Conservation (phyloP, 1,140 invertebrate genomes). For the Dinothrombium tinctorium region DNA sequence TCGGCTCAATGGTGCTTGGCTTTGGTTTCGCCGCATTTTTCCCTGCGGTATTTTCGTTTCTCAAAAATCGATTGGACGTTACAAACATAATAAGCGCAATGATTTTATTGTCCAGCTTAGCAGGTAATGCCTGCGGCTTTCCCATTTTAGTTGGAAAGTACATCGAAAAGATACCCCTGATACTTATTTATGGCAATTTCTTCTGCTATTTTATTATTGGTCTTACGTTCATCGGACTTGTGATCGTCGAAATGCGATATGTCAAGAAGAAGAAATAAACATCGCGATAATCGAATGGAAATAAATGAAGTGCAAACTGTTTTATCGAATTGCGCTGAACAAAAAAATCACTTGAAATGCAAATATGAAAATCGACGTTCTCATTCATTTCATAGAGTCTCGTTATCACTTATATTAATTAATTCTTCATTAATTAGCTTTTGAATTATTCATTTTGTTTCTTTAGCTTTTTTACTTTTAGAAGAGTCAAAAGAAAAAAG, state of each 20-base stretch:
- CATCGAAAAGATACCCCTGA: background rate
- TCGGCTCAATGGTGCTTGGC: slow-evolving; percentile 3
- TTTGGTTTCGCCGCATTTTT: slow-evolving; percentile 5
- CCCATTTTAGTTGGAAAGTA: background rate
- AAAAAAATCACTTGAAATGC: too few relatives aligned
- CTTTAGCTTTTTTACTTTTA: too few relatives aligned
- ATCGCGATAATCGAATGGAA: too few relatives aligned
- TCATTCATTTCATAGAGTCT: too few relatives aligned
- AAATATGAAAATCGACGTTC: too few relatives aligned
- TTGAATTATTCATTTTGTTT: too few relatives aligned
- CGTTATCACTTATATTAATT: too few relatives aligned
- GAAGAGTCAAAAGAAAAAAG: too few relatives aligned
- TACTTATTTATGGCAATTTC: background rate
- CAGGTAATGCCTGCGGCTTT: background rate
- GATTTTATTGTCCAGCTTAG: background rate
- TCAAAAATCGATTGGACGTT: slow-evolving; percentile 3
- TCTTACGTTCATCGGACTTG: background rate
- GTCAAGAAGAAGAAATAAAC: too few relatives aligned
- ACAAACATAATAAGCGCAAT: slow-evolving; percentile 5
- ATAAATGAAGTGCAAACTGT: too few relatives aligned
- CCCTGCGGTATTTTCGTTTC: slow-evolving; percentile 3
- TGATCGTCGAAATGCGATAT: background rate
- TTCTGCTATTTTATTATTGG: background rate
- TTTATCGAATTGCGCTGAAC: too few relatives aligned
- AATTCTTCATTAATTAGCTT: too few relatives aligned